Base-by-base conservation (phyloP, 2,797 vertebrate genomes). In the Chelidonichthys spinosus region DNA sequence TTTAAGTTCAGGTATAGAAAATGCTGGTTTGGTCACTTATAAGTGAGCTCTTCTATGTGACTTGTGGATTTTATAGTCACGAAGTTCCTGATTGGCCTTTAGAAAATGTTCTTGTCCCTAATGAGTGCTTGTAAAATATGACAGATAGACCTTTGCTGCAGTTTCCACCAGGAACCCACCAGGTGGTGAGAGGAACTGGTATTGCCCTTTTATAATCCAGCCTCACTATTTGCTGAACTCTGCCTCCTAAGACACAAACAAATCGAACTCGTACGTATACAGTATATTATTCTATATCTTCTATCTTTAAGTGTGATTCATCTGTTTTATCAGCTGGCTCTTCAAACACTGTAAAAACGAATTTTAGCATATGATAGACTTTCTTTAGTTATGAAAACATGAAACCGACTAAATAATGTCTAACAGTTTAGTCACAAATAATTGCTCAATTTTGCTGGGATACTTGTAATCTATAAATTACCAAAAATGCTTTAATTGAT, bases 151-250 rank as follows among this genome's bases (percentile, higher is more conserved):
- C 25, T 25, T 25, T 25, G 25, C 25, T 25, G 25, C 25, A 25
- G 25, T 2, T 79, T 76, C 18, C 32, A 69, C 53, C 67, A 59
- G 33, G 36, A 70, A 56, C 52, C 63, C 77, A 76, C 37, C 70
- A 67, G 61, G 74, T n/a, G 11, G 53, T 52, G 11, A 66, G 17
- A 52, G 67, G 60, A 87, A 55, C 64, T 70, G 68, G 70, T 65
- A 72, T 32, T 53, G 37, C 3, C 65, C 18, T 25, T 25, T n/a
- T 44, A 52, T 67, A 79, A 77, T 76, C 75, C 63, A 18, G 18
- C 37, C 44, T 79, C 61, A 58, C 40, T 60, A 36, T 81, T 61
- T 68, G 33, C 36, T 66, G 52, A 39, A 77, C 44, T 53, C 8
- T 76, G 55, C 39, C 11, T 17, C 25, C 7, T 33, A 11, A 55